Conservation (phyloP, 2,113 vertebrate species). For the Dendrocopos noguchii region DNA sequence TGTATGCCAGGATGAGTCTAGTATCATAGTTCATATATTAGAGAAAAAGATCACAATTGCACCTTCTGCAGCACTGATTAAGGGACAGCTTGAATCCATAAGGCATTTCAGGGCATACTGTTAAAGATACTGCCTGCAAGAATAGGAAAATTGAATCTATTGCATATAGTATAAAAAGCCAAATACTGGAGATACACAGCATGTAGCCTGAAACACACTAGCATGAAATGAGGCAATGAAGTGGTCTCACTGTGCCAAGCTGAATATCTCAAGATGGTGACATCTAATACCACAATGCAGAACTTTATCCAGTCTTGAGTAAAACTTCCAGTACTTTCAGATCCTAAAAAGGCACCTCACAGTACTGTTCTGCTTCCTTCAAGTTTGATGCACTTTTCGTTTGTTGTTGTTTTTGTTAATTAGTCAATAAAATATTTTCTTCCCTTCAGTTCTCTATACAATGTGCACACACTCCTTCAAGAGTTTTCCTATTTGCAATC, state of each 20-base stretch:
- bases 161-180: not conserved
- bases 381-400: not conserved
- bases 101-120: conserved; percentile 18
- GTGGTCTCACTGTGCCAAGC: not conserved
- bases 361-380: not conserved
- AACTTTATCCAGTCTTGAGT: conserved; percentile 7
- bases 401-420: not conserved
- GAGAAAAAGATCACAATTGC: conserved; percentile 28
- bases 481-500: not conserved
- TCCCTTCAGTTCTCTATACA: not conserved
- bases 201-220: not conserved
- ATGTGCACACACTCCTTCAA: not conserved
- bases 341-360: not conserved
- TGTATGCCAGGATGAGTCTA: conserved; percentile 16
- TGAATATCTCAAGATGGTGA: not conserved
- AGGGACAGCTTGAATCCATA: conserved; percentile 33
- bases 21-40: not conserved
- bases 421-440: not conserved
- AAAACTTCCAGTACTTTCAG: not conserved
- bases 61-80: conserved; percentile 35
- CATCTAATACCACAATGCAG: not conserved
- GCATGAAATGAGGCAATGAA: conserved; percentile 28
- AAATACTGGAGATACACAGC: not conserved
- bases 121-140: conserved; percentile 2
- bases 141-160: conserved; percentile 9